phyloP scores from a whole-genome alignment of 2,888 invertebrate species.

The Neoaliturus tenellus region DNA sequence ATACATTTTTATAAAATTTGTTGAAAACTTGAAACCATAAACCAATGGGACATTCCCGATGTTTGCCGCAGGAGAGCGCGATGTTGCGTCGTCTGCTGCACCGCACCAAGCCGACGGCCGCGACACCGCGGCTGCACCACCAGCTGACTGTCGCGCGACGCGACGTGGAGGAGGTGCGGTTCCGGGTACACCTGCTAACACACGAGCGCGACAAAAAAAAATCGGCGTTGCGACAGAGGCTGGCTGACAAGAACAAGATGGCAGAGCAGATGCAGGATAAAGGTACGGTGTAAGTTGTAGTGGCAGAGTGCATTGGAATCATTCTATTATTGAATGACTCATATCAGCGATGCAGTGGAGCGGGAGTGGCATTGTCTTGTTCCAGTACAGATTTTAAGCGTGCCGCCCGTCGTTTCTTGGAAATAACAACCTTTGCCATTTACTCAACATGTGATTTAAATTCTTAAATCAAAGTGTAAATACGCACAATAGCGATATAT shows the following conservation, averaged over 20 bases:
- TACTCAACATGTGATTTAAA: too few species aligned
- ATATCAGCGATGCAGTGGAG: too few species aligned
- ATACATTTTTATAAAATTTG: too few species aligned
- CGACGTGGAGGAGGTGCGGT: constrained; percentile 82
- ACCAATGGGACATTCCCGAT: too few species aligned
- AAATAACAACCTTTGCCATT: too few species aligned
- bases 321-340: too few species aligned
- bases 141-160: constrained; percentile 80
- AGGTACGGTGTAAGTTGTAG: constrained; percentile 72
- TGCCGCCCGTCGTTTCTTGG: too few species aligned
- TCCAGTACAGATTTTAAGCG: too few species aligned
- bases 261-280: constrained; percentile 83
- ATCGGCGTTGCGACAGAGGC: constrained; percentile 77
- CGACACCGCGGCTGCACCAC: constrained; percentile 71
- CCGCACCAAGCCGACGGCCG: constrained; percentile 60
- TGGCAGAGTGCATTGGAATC: background rate
- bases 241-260: constrained; percentile 78
- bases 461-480: too few species aligned
- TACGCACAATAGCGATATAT: too few species aligned
- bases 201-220: constrained; percentile 83
- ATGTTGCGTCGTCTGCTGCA: constrained; percentile 67
- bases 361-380: too few species aligned
- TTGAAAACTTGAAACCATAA: too few species aligned
- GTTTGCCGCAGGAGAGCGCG: constrained; percentile 61
- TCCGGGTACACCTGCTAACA: constrained; percentile 81